phyloP scores from a whole-genome alignment of 2,113 vertebrate genomes.

The Chionis minor region DNA sequence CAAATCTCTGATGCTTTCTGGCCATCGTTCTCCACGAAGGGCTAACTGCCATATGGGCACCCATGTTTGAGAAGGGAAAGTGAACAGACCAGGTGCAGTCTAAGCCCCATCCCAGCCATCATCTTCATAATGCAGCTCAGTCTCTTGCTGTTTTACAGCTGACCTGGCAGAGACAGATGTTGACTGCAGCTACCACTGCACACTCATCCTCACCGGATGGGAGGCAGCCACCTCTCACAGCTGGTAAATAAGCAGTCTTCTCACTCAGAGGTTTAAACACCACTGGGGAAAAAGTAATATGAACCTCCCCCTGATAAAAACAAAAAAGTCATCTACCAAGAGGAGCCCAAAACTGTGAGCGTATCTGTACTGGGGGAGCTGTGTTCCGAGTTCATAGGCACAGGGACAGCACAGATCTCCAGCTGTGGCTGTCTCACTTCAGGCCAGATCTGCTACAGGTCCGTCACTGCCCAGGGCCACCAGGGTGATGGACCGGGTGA shows the following conservation, averaged over 20 bases:
- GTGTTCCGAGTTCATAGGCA: background rate
- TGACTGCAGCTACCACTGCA: background rate
- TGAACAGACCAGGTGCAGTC: accelerated
- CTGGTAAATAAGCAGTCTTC: background rate
- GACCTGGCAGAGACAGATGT: background rate
- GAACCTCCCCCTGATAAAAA: background rate
- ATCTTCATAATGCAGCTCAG: background rate
- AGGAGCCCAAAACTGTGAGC: background rate
- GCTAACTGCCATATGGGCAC: accelerated
- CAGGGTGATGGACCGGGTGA: background rate
- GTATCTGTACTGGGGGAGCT: background rate
- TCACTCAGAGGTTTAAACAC: background rate
- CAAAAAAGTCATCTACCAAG: background rate
- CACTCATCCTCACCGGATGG: background rate
- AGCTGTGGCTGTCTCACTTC: background rate
- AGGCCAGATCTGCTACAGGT: background rate
- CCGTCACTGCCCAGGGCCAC: background rate
- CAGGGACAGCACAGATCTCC: background rate
- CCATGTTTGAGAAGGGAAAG: background rate
- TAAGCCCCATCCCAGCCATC: background rate
- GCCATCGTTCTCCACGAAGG: accelerated
- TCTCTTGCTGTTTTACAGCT: background rate
- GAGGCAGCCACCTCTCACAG: background rate
- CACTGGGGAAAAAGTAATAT: background rate
- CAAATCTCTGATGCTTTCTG: background rate